Evolutionary conservation across 2,888 invertebrate genomes (phyloP).

Genomic region (Callimorpha dominula): DNA sequence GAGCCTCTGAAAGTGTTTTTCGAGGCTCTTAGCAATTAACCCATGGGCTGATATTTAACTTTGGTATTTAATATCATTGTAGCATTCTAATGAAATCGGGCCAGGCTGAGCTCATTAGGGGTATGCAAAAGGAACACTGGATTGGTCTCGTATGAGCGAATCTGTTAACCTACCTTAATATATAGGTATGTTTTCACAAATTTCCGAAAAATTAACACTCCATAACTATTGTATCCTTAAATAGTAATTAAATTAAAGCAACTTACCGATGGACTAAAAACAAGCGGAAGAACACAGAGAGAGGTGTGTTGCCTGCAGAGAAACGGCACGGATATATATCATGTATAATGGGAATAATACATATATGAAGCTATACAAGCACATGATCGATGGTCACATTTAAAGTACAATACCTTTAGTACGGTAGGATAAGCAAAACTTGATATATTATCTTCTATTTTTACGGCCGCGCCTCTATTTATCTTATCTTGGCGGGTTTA

Average conservation of each 20-base stretch:
- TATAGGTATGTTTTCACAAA: too few species aligned
- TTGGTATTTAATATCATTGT: too few species aligned
- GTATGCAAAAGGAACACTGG: too few species aligned
- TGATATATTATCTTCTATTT: constrained; percentile 62
- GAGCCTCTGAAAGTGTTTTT: too few species aligned
- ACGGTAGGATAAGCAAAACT: constrained; percentile 61
- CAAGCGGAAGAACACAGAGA: background rate
- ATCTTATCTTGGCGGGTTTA: constrained; percentile 77
- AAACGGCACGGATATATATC: background rate
- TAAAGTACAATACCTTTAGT: constrained; percentile 6
- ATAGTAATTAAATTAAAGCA: background rate
- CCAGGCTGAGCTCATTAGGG: background rate
- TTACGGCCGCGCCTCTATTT: constrained; percentile 67
- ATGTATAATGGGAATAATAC: background rate
- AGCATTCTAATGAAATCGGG: too few species aligned
- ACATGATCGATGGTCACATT: constrained; percentile 4
- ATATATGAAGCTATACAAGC: background rate
- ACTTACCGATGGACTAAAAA: background rate
- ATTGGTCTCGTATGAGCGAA: too few species aligned
- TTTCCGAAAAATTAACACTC: too few species aligned
- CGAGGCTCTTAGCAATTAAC: too few species aligned
- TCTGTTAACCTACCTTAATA: too few species aligned
- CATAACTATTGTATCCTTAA: background rate
- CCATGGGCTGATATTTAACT: too few species aligned
- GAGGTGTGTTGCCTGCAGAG: background rate